Base-by-base conservation (phyloP, 92 coral and sea anemone species). In the Virgularia gustaviana region DNA sequence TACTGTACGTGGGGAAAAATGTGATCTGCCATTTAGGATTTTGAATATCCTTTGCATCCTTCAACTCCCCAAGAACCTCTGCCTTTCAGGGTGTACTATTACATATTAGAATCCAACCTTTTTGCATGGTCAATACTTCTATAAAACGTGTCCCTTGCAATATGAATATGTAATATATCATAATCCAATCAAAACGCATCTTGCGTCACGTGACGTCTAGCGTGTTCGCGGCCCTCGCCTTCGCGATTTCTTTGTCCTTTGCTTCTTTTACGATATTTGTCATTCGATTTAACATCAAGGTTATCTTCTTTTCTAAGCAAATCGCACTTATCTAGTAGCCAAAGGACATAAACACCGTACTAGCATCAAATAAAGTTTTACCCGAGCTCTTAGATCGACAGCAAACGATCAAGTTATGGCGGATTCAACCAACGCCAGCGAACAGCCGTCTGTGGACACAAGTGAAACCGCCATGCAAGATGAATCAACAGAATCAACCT, bases 371-470 rank as follows among this genome's bases (percentile, higher is more conserved):
- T 43, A 32, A 41, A 10, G 30, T 6, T 12, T 18, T 32, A 4
- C 9, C 22, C 36, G 35, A 27, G 47, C 37, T 68, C 45, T n/a
- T 25, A 15, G 18, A 18, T 49, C 42, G 35, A 49, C 35, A 61
- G 54, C 51, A 38, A 54, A 49, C 75, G 38, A 47, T 68, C 24
- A 68, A 49, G 44, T 43, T 3, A 68, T 68, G 28, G 61, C 60
- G 33, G 60, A 68, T 18, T 68, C 75, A 54, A 68, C 31, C 61
- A 54, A 68, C 43, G 57, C 53, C 61, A 68, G 37, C 39, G 75
- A 68, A 43, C 59, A 53, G 45, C 60, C 75, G 33, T 49, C 36
- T 36, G 75, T 31, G 60, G 36, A 43, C 45, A 51, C 75, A 32
- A 47, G 0, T 22, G 24, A 53, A 41, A 65, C 72, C 30, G 36